Base-by-base conservation (phyloP, 1,140 invertebrate genomes). In the Drosophila mauritiana region DNA sequence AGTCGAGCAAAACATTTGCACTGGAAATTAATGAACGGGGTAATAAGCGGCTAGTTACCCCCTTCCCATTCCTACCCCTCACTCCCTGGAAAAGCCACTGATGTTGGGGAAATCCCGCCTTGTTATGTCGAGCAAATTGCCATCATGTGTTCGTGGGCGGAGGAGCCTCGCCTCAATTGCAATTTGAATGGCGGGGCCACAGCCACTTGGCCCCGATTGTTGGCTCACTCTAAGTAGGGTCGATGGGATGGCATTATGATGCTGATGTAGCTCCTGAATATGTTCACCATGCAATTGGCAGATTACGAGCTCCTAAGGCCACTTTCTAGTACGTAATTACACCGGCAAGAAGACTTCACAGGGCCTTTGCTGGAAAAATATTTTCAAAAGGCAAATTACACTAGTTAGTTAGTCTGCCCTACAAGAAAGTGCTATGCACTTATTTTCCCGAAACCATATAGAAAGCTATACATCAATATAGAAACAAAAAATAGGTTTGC, bases 1-100 rank as follows among this genome's bases (percentile, higher is more conserved):
- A 12, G 12, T 54, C 22, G 36, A 37, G 63, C 46, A 64, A 62
- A 73, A 45, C 72, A 80, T 84, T 84, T 73, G 61, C 65, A 53
- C 67, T 72, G 77, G 62, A 84, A 85, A 77, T 84, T 81, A 85
- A 85, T 81, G 72, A 76, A 69, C 48, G 58, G 53, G 45, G 59
- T 58, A 64, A 68, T 64, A 51, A 69, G 55, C 46, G 52, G 46
- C 67, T 46, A 22, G 48, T 39, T 55, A 39, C 13, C 20, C 17
- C 48, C 6, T 34, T 8, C 1, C 8, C 31, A 1, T 31, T 8
- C 31, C 27, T 1, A 8, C 7, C 1, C 7, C 31, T 0, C 11
- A 20, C 1, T 12, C 15, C 22, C 20, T 31, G 10, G 17, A 43
- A 37, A 36, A 20, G 17, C 45, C 17, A 36, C 56, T 42, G 34